These are phyloP conservation scores for Aphidius colemani DNA, from an alignment of 2,888 invertebrate genomes.

Conservation along the genomic window DNA sequence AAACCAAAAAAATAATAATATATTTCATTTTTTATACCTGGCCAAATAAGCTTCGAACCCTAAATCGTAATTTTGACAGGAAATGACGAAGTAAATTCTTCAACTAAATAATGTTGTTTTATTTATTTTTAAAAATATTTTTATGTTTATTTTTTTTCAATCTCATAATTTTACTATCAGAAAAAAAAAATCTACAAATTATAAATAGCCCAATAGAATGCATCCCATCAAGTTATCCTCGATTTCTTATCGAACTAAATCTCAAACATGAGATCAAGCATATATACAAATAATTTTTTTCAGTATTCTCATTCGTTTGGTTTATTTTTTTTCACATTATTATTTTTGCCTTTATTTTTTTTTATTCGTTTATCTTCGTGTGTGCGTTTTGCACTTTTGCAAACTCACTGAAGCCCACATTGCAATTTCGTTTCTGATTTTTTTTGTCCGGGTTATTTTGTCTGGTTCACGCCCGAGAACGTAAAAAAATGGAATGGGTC, in stretches of 20 bases:
- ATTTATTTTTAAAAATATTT: background rate
- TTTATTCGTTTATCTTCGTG: background rate
- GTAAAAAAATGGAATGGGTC: background rate
- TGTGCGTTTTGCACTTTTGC: conserved; percentile 30
- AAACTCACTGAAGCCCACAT: conserved; percentile 8
- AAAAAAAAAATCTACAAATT: conserved; percentile 34
- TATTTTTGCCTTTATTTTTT: conserved; percentile 17
- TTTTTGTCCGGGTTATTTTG: conserved; percentile 27
- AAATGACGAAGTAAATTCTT: background rate
- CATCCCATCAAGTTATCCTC: background rate
- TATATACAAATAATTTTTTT: background rate
- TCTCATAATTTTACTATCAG: conserved; percentile 19
- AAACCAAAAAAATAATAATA: no score
- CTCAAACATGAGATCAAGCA: conserved; percentile 35
- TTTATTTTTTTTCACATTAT: background rate
- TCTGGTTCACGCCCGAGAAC: conserved; percentile 28
- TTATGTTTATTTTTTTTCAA: background rate
- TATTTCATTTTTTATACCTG: background rate
- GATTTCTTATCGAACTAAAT: conserved; percentile 29
- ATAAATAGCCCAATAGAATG: conserved; percentile 34
- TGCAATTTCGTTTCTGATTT: conserved; percentile 23
- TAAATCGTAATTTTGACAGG: background rate
- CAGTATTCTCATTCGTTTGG: conserved; percentile 16
- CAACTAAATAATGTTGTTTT: no score
- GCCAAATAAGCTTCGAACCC: background rate